Evolutionary conservation across 2,797 vertebrate species (phyloP).

Genomic region (Protonibea diacanthus): DNA sequence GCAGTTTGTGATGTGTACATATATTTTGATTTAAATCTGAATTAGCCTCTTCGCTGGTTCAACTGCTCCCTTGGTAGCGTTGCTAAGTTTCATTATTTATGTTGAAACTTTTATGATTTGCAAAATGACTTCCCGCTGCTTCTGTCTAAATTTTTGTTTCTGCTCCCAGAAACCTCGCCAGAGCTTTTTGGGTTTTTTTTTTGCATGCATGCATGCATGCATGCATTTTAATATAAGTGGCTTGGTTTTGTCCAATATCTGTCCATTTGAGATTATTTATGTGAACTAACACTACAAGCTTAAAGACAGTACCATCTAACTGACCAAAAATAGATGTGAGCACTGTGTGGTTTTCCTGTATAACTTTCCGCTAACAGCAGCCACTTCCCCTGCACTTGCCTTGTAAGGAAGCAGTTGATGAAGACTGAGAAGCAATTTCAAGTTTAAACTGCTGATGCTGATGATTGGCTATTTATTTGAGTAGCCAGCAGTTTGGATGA

Average conservation of each 20-base stretch:
- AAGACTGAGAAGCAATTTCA: background rate
- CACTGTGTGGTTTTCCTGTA: conserved; percentile 69
- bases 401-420: conserved; percentile 8
- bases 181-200: background rate
- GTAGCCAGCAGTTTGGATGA: background rate
- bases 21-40: conserved; percentile 17
- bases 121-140: conserved; percentile 10
- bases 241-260: background rate
- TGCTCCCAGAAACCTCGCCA: background rate
- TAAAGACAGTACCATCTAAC: conserved; percentile 7
- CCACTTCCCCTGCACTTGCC: conserved; percentile 45
- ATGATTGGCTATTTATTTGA: conserved; percentile 4
- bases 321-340: conserved; percentile 56
- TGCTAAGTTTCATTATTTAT: background rate
- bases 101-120: background rate
- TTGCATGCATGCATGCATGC: background rate
- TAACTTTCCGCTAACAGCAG: conserved; percentile 29
- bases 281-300: conserved; percentile 18
- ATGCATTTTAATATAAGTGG: background rate
- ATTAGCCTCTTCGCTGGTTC: background rate
- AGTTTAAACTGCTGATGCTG: background rate
- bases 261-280: conserved; percentile 13
- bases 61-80: background rate
- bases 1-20: conserved; percentile 12
- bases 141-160: background rate